phyloP scores from a whole-genome alignment of 2,888 invertebrate species.

The Xanthia togata region DNA sequence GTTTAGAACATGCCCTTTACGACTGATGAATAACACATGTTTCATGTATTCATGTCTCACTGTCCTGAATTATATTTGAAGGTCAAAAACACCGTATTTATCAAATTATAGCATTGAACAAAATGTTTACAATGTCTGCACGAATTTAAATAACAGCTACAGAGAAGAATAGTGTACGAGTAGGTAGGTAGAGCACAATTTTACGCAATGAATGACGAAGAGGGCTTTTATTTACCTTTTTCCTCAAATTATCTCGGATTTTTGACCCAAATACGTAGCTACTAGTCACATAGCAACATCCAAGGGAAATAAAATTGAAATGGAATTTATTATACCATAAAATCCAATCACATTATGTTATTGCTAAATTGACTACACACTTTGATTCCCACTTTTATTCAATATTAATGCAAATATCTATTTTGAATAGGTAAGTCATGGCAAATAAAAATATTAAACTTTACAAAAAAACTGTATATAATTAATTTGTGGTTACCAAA shows the following conservation, averaged over 20 bases:
- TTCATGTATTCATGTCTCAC: conserved; percentile 82
- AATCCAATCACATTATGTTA: neutral
- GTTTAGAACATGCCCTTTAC: conserved; percentile 83
- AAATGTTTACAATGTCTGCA: conserved; percentile 62
- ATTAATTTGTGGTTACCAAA: neutral
- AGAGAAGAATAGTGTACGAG: conserved; percentile 46
- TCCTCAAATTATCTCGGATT: conserved; percentile 34
- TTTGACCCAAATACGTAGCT: conserved; percentile 5
- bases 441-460: neutral
- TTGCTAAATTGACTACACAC: neutral
- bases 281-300: neutral
- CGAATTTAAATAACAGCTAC: conserved; percentile 52
- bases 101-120: conserved; percentile 55
- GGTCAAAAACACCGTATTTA: conserved; percentile 78
- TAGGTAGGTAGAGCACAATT: conserved; percentile 14
- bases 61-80: conserved; percentile 78
- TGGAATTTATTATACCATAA: neutral
- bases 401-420: neutral
- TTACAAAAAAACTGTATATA: neutral
- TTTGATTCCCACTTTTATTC: neutral
- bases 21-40: conserved; percentile 88
- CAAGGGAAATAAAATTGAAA: neutral
- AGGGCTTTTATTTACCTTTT: conserved; percentile 6
- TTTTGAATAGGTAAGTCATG: neutral
- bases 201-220: conserved; percentile 12